Base-by-base conservation (phyloP, 2,113 vertebrate genomes). In the Junco hyemalis region DNA sequence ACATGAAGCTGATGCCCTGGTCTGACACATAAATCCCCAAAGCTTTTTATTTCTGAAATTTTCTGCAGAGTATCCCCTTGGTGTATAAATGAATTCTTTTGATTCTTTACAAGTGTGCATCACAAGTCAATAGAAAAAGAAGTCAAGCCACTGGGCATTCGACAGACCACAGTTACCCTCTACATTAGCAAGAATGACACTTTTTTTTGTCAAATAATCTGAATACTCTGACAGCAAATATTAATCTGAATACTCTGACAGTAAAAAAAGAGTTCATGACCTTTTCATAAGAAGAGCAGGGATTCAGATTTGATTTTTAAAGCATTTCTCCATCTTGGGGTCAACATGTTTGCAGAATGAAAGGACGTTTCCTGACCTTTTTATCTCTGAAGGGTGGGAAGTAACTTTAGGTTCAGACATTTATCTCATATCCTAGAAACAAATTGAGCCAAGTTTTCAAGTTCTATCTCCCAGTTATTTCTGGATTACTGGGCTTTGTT, bases 301-400 rank as follows among this genome's bases (percentile, higher is more conserved):
- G 0, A 92, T 84, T 85, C 54, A 82, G 57, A 69, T 76, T 54
- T 87, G 23, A 72, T 72, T 93, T 81, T 88, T 86, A 93, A 92
- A 90, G 24, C 15, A 61, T 86, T 92, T 94, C 8, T 94, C 38
- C 81, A 33, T 44, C 73, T 89, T 92, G 6, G 12, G 40, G 17
- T 94, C 77, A 83, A 48, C 51, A 40, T 81, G 50, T 91, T 88
- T 94, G 70, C 42, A 82, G 45, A 94, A 91, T 79, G 81, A 93
- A 94, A 93, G 70, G 86, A 93, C 91, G 57, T 86, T 66, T 71
- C 78, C 73, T 92, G 91, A 96, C 90, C 83, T 94, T 93, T 94
- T 95, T 83, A 93, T 90, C 82, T 95, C 80, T 77, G 63, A 85
- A 87, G 77, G 64, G 50, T 87, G 65, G 73, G 70, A 95, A 91